Evolutionary conservation across 2,113 vertebrate genomes (phyloP).

Genomic region (Procapra przewalskii): DNA sequence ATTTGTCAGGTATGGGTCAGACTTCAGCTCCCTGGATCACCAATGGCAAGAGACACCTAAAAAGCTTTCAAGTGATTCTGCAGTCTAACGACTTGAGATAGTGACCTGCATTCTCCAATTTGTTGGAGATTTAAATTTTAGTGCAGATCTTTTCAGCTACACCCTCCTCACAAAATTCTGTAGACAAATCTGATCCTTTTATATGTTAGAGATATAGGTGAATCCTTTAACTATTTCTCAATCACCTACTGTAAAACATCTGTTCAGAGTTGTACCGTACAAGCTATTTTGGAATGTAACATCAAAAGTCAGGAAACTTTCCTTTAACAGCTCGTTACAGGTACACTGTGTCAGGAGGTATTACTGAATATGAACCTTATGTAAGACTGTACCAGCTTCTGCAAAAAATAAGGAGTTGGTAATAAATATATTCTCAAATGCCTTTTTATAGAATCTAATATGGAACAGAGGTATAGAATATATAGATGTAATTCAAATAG

Average conservation of each 20-base stretch:
- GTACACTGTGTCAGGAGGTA: neutral
- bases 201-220: neutral
- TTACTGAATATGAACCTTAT: neutral
- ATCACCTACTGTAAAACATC: neutral
- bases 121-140: neutral
- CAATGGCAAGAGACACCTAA: neutral
- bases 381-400: neutral
- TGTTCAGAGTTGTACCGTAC: neutral
- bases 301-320: neutral
- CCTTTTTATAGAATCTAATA: neutral
- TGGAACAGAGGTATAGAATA: neutral
- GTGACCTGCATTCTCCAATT: neutral
- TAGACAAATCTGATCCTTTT: neutral
- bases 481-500: neutral
- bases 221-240: neutral
- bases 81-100: fast-evolving
- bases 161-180: neutral
- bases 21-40: neutral
- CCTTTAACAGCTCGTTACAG: neutral
- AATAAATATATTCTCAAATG: neutral
- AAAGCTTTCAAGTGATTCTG: neutral
- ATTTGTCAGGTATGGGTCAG: neutral
- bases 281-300: neutral
- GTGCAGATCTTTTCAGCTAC: neutral
- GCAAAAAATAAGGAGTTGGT: neutral